Conservation (phyloP, 1,140 invertebrate species). For the Macrosteles quadrilineatus region DNA sequence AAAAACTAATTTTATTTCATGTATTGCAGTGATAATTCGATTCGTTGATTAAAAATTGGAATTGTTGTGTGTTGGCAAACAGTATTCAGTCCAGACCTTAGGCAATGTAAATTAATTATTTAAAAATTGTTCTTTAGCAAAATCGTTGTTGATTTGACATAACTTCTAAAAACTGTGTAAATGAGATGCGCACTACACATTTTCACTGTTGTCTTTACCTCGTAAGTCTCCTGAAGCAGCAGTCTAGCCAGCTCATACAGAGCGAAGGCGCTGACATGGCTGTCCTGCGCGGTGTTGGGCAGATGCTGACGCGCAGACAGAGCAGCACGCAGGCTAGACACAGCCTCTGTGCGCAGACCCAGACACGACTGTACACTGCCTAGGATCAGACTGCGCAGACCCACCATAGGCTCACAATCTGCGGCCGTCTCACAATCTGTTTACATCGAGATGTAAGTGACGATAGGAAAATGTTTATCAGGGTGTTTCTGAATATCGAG, state of each 20-base stretch:
- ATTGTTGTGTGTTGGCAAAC: too few relatives aligned
- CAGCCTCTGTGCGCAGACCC: constrained; percentile 53
- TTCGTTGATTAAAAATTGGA: too few relatives aligned
- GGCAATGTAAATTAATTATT: too few relatives aligned
- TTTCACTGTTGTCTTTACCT: not conserved
- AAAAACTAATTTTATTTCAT: too few relatives aligned
- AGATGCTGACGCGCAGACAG: constrained; percentile 48
- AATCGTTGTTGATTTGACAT: too few relatives aligned
- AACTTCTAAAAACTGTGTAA: too few relatives aligned
- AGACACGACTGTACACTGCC: constrained; percentile 55
- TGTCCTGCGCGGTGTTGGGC: constrained; percentile 53
- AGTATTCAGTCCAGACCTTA: too few relatives aligned
- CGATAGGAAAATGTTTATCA: too few relatives aligned
- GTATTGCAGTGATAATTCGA: too few relatives aligned
- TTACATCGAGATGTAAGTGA: constrained; percentile 34
- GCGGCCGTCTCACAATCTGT: constrained; percentile 50
- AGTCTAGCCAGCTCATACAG: constrained; percentile 64
- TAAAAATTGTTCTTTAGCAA: too few relatives aligned
- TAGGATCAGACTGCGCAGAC: constrained; percentile 57
- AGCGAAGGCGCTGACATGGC: constrained; percentile 67
- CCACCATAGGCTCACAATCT: constrained; percentile 57
- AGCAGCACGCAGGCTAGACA: constrained; percentile 56
- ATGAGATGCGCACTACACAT: too few relatives aligned
- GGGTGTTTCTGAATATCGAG: too few relatives aligned
- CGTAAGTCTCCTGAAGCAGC: constrained; percentile 50